These are phyloP conservation scores for Zosterops hypoxanthus DNA, from an alignment of 2,113 vertebrate genomes.

Conservation along the genomic window DNA sequence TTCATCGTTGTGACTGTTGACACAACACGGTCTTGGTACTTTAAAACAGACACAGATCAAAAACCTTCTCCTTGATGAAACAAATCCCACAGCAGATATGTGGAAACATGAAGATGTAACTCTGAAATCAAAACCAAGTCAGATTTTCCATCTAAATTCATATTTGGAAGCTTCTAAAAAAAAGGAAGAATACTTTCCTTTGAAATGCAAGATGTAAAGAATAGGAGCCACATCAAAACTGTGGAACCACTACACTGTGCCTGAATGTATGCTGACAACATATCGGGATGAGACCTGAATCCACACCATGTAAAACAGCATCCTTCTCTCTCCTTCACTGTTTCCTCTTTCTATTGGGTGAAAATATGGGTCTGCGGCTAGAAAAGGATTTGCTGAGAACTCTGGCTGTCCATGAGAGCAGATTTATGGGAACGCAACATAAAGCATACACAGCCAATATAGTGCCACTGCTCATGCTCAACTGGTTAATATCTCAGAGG, in stretches of 20 bases:
- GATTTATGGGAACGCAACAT: background rate
- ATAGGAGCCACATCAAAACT: background rate
- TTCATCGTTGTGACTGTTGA: background rate
- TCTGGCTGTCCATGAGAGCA: background rate
- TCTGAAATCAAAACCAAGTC: background rate
- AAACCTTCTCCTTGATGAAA: background rate
- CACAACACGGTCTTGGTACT: accelerated
- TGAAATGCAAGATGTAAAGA: background rate
- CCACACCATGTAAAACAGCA: accelerated
- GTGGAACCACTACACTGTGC: background rate
- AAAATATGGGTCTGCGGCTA: background rate
- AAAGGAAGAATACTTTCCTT: background rate
- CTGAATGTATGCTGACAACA: background rate
- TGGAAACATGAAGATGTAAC: background rate
- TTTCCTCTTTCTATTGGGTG: background rate
- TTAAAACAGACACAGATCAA: background rate
- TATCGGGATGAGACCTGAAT: background rate
- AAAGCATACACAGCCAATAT: background rate
- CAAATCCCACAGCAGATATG: background rate
- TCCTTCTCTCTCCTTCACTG: background rate
- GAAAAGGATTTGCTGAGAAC: background rate
- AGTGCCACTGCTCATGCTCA: background rate
- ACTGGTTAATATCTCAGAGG: background rate
- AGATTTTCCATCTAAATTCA: background rate
- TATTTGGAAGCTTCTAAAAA: background rate